A percentile compares a stretch with the other conserved stretches of the same genome.
These are phyloP conservation scores for Galemys pyrenaicus DNA, from an alignment of 2,113 vertebrate genomes.

Conservation along the genomic window DNA sequence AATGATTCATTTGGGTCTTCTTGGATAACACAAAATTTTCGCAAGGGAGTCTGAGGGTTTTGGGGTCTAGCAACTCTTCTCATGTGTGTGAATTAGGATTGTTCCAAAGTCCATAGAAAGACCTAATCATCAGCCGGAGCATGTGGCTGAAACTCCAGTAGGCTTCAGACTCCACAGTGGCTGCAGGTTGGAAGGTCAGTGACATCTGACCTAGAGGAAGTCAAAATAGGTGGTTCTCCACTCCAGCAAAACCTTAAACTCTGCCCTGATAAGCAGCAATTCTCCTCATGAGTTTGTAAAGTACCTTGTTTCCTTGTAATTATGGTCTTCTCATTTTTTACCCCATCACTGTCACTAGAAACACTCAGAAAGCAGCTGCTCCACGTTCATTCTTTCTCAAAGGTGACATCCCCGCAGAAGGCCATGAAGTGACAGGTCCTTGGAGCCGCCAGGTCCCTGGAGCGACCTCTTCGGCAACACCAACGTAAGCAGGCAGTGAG, in stretches of 20 bases:
- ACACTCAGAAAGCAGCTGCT: too few relatives aligned
- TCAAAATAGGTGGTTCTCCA: slow-evolving; percentile 89
- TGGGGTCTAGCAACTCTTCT: slow-evolving; percentile 90
- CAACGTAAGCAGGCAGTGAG: too few relatives aligned
- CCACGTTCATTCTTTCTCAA: too few relatives aligned
- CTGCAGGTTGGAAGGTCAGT: slow-evolving; percentile 81
- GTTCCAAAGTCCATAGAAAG: slow-evolving; percentile 90
- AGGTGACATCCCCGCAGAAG: too few relatives aligned
- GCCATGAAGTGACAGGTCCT: too few relatives aligned
- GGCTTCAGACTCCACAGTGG: slow-evolving; percentile 84
- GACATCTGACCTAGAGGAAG: slow-evolving; percentile 66
- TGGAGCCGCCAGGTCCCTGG: too few relatives aligned
- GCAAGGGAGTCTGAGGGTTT: slow-evolving; percentile 82
- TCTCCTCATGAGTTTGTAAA: too few relatives aligned
- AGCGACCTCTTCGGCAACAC: too few relatives aligned
- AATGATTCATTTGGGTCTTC: slow-evolving; percentile 90
- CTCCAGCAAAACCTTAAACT: slow-evolving; percentile 87
- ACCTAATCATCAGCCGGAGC: slow-evolving; percentile 84
- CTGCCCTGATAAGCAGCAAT: too few relatives aligned
- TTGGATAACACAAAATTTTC: slow-evolving; percentile 89
- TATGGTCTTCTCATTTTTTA: too few relatives aligned
- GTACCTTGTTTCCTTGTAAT: too few relatives aligned
- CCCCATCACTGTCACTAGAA: too few relatives aligned
- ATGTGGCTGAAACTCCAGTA: slow-evolving; percentile 91
- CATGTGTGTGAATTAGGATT: slow-evolving; percentile 88